Conservation (phyloP, 2,113 vertebrate species). For the Nannospalax galili region DNA sequence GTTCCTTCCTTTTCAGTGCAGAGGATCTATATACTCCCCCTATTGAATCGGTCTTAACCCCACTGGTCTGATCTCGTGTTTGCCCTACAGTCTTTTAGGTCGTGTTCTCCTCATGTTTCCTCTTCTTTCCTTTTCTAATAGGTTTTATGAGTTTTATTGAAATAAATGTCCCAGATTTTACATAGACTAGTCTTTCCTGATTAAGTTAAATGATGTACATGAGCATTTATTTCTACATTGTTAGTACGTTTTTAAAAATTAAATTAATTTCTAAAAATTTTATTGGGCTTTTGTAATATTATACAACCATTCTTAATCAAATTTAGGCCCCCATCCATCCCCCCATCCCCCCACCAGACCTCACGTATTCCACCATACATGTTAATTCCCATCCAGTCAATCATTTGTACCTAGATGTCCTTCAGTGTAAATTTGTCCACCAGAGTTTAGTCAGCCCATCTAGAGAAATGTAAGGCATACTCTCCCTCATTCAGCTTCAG, state of each 20-base stretch:
- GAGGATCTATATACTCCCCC: neutral
- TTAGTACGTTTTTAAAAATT: neutral
- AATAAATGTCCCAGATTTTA: slow-evolving; percentile 17
- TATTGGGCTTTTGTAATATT: no score
- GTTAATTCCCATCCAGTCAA: no score
- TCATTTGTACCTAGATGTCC: no score
- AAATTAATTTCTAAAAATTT: neutral
- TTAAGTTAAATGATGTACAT: neutral
- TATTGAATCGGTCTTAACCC: neutral
- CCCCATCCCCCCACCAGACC: no score
- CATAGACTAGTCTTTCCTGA: neutral
- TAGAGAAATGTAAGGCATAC: no score
- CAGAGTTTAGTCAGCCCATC: no score
- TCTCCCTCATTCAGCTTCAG: no score
- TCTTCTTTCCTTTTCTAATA: neutral
- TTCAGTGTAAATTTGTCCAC: no score
- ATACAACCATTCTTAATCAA: no score
- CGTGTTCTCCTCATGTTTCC: neutral
- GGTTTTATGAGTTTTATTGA: neutral
- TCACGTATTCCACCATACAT: no score
- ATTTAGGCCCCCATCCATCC: no score
- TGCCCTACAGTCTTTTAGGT: neutral
- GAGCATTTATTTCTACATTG: neutral
- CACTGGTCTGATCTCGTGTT: neutral
- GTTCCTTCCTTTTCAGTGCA: neutral